phyloP scores from a whole-genome alignment of 1,140 invertebrate genomes.

The Nasonia giraulti region DNA sequence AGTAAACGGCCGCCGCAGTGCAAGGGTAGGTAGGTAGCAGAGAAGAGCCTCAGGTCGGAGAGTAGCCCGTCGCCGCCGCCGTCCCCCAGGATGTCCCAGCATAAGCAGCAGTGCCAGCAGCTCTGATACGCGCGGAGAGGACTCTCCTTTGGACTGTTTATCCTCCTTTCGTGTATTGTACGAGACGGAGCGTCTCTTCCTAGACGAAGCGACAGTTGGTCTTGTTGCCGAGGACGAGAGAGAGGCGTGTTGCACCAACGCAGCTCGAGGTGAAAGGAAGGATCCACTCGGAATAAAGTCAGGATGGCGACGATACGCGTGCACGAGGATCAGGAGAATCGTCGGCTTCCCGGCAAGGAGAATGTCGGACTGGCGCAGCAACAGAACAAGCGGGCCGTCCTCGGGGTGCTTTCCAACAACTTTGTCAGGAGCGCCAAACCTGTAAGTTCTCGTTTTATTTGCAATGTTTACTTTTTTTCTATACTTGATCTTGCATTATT shows the following conservation, averaged over 20 bases:
- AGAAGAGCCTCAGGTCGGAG: not conserved
- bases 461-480: not conserved
- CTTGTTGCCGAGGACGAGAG: not conserved
- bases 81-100: not conserved
- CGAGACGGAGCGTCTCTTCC: not conserved
- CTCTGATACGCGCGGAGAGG: not conserved
- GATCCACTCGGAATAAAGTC: not conserved
- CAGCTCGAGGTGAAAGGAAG: too few relatives aligned
- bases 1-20: not conserved
- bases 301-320: slow-evolving; percentile 76
- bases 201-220: not conserved
- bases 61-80: not conserved
- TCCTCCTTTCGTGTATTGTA: not conserved
- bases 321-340: slow-evolving; percentile 82
- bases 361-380: slow-evolving; percentile 69
- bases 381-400: slow-evolving; percentile 75
- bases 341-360: slow-evolving; percentile 65
- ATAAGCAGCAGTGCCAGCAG: not conserved
- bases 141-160: not conserved
- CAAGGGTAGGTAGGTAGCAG: not conserved
- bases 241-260: not conserved
- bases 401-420: slow-evolving; percentile 74
- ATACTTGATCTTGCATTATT: not conserved
- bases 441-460: slow-evolving; percentile 62
- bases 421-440: slow-evolving; percentile 62